Percentiles rank a stretch among this genome's conserved stretches.
Conservation (phyloP, 2,888 invertebrate species). For the Physocephala rufipes region DNA sequence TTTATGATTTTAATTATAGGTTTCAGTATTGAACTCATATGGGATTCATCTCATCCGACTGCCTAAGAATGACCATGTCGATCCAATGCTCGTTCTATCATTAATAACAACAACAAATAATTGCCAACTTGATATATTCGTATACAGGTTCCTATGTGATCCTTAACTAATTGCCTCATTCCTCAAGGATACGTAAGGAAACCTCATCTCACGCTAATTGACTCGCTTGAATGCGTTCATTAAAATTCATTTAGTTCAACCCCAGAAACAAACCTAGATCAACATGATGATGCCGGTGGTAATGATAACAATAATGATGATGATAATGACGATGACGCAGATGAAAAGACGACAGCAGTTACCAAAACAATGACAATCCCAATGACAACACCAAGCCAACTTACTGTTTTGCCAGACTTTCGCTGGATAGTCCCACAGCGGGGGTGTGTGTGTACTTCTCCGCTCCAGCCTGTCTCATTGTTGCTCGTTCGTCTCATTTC, state of each 20-base stretch:
- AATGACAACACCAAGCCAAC: background rate
- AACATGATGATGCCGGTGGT: too few species aligned
- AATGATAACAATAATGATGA: too few species aligned
- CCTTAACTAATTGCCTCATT: background rate
- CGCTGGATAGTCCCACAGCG: too few species aligned
- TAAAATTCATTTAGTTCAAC: slow-evolving; percentile 19
- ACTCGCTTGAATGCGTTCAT: slow-evolving; percentile 29
- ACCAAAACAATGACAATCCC: background rate
- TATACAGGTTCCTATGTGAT: background rate
- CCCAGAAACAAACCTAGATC: background rate
- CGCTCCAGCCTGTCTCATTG: background rate
- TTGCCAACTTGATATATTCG: too few species aligned
- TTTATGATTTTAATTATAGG: background rate
- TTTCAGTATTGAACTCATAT: background rate
- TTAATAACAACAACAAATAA: too few species aligned
- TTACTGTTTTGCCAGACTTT: background rate
- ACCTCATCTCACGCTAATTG: slow-evolving; percentile 23
- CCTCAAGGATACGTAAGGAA: slow-evolving; percentile 1
- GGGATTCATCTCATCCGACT: background rate
- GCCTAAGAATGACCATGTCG: background rate
- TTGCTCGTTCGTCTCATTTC: slow-evolving; percentile 13
- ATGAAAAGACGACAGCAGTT: too few species aligned
- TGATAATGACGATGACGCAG: background rate
- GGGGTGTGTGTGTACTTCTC: too few species aligned
- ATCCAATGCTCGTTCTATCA: background rate